Evolutionary conservation across 2,888 invertebrate species (phyloP).

Genomic region (Caenorhabditis japonica): DNA sequence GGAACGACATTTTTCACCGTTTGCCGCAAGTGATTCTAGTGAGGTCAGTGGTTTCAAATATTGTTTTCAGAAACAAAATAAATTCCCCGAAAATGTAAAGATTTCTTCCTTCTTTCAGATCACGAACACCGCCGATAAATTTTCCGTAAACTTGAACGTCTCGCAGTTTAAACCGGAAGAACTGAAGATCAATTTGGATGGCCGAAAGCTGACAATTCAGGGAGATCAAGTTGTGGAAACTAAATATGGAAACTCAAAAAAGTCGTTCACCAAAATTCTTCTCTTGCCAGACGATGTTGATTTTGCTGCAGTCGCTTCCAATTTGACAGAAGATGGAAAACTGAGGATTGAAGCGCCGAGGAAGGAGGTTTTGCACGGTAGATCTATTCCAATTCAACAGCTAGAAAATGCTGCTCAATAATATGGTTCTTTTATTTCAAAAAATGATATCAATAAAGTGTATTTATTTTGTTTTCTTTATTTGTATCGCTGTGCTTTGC

Average conservation of each 20-base stretch:
- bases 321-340: conserved; percentile 18
- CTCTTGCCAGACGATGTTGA: conserved; percentile 30
- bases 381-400: conserved; percentile 23
- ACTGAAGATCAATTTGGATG: conserved; percentile 26
- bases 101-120: conserved; percentile 13
- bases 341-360: conserved; percentile 20
- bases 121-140: conserved; percentile 10
- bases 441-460: no score
- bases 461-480: no score
- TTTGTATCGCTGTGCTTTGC: no score
- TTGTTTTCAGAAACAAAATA: background rate
- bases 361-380: conserved; percentile 13
- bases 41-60: conserved; percentile 13
- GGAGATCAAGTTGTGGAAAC: conserved; percentile 18
- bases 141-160: conserved; percentile 17
- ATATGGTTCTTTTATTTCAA: no score
- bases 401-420: no score
- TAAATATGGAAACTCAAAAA: conserved; percentile 27
- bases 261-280: conserved; percentile 16
- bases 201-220: conserved; percentile 20
- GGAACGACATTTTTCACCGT: conserved; percentile 6
- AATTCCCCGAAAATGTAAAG: no score
- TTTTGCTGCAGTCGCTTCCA: conserved; percentile 14
- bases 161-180: conserved; percentile 33
- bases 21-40: background rate